Evolutionary conservation across 2,113 vertebrate genomes (phyloP).

Genomic region (Gorilla gorilla): DNA sequence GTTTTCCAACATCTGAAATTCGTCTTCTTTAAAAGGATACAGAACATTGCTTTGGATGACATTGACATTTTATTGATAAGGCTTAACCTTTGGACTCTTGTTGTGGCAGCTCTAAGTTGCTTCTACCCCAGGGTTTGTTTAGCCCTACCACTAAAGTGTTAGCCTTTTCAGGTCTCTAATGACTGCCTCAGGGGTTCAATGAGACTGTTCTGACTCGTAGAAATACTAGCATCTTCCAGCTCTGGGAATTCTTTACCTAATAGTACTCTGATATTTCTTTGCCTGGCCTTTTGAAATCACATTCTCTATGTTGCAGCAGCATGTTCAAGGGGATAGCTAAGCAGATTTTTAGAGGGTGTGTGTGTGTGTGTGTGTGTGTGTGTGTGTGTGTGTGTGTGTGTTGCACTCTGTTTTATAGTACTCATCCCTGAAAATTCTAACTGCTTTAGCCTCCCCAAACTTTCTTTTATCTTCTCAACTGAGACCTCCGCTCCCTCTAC

Average conservation of each 20-base stretch:
- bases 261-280: background rate
- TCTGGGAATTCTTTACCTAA: background rate
- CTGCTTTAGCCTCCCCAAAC: background rate
- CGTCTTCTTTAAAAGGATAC: background rate
- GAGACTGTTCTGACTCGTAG: fast-evolving
- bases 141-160: background rate
- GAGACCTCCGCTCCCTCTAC: background rate
- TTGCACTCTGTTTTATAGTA: background rate
- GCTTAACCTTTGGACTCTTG: background rate
- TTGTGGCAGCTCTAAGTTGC: background rate
- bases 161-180: background rate
- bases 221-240: background rate
- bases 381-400: background rate
- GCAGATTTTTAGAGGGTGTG: background rate
- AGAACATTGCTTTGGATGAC: background rate
- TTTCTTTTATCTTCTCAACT: background rate
- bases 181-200: background rate
- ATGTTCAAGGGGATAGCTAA: background rate
- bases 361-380: background rate
- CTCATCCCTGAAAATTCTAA: background rate
- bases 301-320: background rate
- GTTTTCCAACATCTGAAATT: background rate
- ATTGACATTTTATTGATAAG: background rate
- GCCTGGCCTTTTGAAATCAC: background rate
- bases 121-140: background rate